These are phyloP conservation scores for Aptenodytes patagonicus DNA, from an alignment of 2,113 vertebrate species.

Conservation along the genomic window DNA sequence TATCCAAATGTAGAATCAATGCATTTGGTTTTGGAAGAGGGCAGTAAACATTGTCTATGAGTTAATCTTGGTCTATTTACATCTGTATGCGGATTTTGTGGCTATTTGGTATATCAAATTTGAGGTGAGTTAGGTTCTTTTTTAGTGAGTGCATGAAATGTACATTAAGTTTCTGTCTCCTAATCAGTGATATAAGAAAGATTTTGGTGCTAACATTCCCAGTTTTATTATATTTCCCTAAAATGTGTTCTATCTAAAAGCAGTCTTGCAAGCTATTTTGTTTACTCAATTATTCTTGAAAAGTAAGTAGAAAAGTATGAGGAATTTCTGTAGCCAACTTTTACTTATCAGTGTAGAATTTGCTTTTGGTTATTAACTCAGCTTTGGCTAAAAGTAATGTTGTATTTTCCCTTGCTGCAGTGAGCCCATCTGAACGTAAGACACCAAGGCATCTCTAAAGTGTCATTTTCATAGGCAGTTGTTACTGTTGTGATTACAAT, in stretches of 20 bases:
- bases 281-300: not conserved
- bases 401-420: not conserved
- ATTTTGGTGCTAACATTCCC: not conserved
- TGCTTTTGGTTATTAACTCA: not conserved
- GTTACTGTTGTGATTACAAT: not conserved
- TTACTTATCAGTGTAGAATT: not conserved
- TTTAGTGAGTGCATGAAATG: not conserved
- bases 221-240: not conserved
- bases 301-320: not conserved
- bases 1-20: not conserved
- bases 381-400: not conserved
- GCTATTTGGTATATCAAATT: not conserved
- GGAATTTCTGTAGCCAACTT: not conserved
- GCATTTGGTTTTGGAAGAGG: not conserved
- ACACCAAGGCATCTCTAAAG: not conserved
- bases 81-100: not conserved
- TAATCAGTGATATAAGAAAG: not conserved
- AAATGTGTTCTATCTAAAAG: not conserved
- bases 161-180: not conserved
- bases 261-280: not conserved
- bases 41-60: not conserved
- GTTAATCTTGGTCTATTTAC: not conserved
- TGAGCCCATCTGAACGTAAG: not conserved
- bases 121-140: not conserved
- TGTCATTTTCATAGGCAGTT: not conserved